Evolutionary conservation across 2,797 vertebrate genomes (phyloP).

Genomic region (Pelodytes ibericus): DNA sequence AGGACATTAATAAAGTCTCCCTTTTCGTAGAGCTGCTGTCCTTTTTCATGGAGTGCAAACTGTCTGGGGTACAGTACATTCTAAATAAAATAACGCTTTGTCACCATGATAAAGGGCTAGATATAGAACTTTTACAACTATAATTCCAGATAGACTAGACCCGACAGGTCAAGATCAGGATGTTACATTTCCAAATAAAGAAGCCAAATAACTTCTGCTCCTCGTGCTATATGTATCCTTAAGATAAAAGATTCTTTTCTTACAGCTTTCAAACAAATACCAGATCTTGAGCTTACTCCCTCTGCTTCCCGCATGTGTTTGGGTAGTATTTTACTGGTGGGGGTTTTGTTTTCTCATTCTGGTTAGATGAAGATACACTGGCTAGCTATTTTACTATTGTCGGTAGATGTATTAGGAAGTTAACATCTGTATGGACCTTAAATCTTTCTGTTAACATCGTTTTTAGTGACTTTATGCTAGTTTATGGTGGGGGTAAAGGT

Average conservation of each 20-base stretch:
- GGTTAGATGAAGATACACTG: no score
- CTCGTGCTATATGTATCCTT: background rate
- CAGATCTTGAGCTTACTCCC: background rate
- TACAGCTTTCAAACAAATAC: background rate
- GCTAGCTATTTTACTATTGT: no score
- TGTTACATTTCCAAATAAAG: conserved; percentile 19
- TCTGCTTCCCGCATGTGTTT: no score
- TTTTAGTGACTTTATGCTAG: no score
- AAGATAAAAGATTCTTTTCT: background rate
- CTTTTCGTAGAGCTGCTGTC: conserved; percentile 1
- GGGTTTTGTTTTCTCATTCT: no score
- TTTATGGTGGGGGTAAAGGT: no score
- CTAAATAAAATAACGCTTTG: conserved; percentile 31
- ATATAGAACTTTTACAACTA: conserved; percentile 27
- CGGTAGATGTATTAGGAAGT: no score
- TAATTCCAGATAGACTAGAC: conserved; percentile 18
- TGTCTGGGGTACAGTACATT: conserved; percentile 31
- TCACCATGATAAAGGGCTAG: conserved; percentile 28
- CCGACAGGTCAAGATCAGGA: conserved; percentile 19
- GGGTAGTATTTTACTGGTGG: no score
- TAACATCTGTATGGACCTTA: no score
- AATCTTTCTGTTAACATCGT: no score
- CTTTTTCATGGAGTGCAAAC: conserved; percentile 34
- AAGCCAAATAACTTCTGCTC: background rate
- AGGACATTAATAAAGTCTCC: conserved; percentile 41